A percentile compares a stretch with the other conserved stretches of the same genome.
These are phyloP conservation scores for Rhizomys pruinosus DNA, from an alignment of 2,113 vertebrate genomes.

Conservation along the genomic window DNA sequence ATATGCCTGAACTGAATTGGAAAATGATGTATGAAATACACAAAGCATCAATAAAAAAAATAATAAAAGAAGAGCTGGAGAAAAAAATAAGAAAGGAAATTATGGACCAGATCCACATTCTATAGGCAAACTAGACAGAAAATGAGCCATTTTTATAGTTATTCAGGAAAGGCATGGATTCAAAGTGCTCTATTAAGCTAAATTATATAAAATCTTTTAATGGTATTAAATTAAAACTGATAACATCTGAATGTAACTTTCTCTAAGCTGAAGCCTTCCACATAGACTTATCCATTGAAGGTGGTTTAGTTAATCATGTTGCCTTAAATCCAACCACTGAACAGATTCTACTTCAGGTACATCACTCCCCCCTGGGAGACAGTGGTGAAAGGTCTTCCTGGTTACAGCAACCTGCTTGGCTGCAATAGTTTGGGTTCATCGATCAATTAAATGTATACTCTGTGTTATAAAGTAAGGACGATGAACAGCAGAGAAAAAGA, in stretches of 20 bases:
- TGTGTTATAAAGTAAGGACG: not conserved
- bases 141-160: not conserved
- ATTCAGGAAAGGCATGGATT: not conserved
- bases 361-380: not conserved
- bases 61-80: not conserved
- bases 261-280: not conserved
- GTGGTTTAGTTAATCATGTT: not conserved
- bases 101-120: not conserved
- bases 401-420: not conserved
- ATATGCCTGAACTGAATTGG: too few relatives aligned
- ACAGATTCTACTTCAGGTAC: not conserved
- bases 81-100: not conserved
- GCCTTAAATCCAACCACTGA: not conserved
- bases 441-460: not conserved
- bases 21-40: too few relatives aligned
- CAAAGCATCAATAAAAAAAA: too few relatives aligned
- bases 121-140: not conserved
- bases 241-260: conserved; percentile 7
- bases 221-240: conserved; percentile 4
- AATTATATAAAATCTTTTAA: conserved; percentile 39
- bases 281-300: not conserved
- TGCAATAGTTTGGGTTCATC: not conserved
- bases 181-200: not conserved
- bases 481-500: not conserved
- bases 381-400: not conserved